These are phyloP conservation scores for Diphyllodes magnificus DNA, from an alignment of 2,113 vertebrate genomes.

Conservation along the genomic window DNA sequence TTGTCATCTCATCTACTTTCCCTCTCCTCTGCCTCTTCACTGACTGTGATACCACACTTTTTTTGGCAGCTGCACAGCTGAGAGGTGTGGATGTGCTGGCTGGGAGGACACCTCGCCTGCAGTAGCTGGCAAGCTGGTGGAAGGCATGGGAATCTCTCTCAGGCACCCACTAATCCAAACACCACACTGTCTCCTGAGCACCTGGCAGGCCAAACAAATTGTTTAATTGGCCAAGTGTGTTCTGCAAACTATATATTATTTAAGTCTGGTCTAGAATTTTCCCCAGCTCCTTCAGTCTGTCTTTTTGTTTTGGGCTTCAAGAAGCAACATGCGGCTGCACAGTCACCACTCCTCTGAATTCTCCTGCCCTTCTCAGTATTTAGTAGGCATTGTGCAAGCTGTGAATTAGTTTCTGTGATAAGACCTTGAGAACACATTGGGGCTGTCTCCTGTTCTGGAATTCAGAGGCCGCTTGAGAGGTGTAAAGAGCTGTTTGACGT, in stretches of 20 bases:
- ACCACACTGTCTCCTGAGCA: background rate
- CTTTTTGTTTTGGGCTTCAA: background rate
- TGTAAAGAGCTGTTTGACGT: background rate
- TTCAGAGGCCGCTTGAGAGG: background rate
- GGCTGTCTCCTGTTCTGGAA: background rate
- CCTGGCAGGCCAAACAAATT: background rate
- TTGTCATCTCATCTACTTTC: background rate
- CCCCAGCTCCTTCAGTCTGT: background rate
- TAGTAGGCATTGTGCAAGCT: conserved; percentile 1
- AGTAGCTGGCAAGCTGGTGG: background rate
- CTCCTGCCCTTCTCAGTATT: background rate
- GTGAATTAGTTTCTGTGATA: background rate
- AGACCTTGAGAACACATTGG: background rate
- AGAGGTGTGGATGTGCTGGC: background rate
- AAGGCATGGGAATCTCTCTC: background rate
- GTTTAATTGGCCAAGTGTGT: background rate
- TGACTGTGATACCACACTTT: background rate
- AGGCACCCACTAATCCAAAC: background rate
- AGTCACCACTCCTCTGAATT: background rate
- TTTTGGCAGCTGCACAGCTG: background rate
- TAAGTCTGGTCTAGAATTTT: background rate
- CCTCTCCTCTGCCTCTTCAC: background rate
- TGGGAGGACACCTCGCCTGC: accelerated
- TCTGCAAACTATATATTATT: background rate
- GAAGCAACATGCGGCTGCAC: background rate